Evolutionary conservation across 23 tunicate genomes (phyloP), one percentile per base, ranked within the genome.

Genomic region (Aplidium turbinatum): DNA sequence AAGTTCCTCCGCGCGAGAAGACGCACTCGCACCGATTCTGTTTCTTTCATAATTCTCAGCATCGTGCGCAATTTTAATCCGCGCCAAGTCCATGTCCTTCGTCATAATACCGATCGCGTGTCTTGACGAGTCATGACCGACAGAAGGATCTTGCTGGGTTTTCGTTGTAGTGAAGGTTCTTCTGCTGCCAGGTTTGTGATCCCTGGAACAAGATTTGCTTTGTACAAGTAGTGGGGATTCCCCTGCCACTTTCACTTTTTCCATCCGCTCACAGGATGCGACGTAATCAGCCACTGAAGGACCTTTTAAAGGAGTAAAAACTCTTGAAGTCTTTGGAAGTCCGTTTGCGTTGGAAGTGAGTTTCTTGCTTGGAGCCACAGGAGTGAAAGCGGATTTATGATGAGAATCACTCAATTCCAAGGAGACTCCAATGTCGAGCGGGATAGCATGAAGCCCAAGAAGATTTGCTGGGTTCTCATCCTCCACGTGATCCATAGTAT

Each of bases 341-440:
- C 67, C 75, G 40, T 75, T 52, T 0, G 32, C n/a, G 53, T 75
- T 66, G 5, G 28, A 18, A 4, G 54, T 5, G 1, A 71, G 51
- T n/a, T 78, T 75, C 9, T 39, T 46, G 27, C 87, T 74, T 31
- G 82, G 76, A 31, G 32, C 65, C 0, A 88, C 96, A 20, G 83
- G 88, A 26, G 85, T 85, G 57, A 88, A 88, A 1, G 96, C 96
- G 0, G 96, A 88, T 60, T 63, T 76, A 11, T 69, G 57, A 1
- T 45, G 20, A 16, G 72, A 50, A 65, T 35, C 50, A 9, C 13
- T 9, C 50, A 42, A 42, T 16, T 11, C 16, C 13, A 16, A 16
- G 16, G 50, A 42, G 16, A 42, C 16, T 7, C 38, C 30, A 60
- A 16, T 16, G 4, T 75, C 36, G 22, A 32, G 35, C 16, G 26